phyloP scores from a whole-genome alignment of 2,113 vertebrate species.

The Rhabdomys dilectus region DNA sequence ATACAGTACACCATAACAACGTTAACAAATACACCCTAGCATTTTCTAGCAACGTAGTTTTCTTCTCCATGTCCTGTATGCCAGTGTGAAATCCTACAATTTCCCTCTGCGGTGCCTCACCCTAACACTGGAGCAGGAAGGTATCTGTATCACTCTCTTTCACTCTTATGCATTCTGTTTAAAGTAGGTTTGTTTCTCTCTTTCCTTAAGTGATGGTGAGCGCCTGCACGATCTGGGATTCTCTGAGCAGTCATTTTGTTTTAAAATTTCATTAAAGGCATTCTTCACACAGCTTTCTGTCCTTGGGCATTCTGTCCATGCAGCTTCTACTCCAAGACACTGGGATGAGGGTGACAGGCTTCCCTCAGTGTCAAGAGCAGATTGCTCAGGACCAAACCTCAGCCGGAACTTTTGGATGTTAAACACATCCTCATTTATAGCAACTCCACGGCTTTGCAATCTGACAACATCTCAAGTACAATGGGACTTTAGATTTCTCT shows the following conservation, averaged over 20 bases:
- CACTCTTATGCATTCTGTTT: not conserved
- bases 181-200: constrained; percentile 56
- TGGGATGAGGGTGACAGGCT: not conserved
- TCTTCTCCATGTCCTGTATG: constrained; percentile 57
- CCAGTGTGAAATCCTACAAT: constrained; percentile 47
- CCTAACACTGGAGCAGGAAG: constrained; percentile 16
- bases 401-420: constrained; percentile 60
- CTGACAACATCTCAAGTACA: not conserved
- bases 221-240: constrained; percentile 29
- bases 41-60: constrained; percentile 64
- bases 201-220: constrained; percentile 12
- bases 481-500: not conserved
- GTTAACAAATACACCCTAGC: constrained; percentile 62
- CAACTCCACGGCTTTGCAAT: constrained; percentile 56
- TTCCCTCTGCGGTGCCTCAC: constrained; percentile 27
- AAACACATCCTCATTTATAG: constrained; percentile 61
- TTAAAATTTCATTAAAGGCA: constrained; percentile 52
- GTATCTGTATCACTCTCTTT: constrained; percentile 17
- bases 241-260: constrained; percentile 56
- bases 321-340: constrained; percentile 33
- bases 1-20: constrained; percentile 59
- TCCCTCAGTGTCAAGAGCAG: not conserved
- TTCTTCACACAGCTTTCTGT: not conserved
- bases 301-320: not conserved
- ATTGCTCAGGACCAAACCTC: constrained; percentile 45